Evolutionary conservation across 1,140 invertebrate genomes (phyloP).

Genomic region (Drosophila subobscura): DNA sequence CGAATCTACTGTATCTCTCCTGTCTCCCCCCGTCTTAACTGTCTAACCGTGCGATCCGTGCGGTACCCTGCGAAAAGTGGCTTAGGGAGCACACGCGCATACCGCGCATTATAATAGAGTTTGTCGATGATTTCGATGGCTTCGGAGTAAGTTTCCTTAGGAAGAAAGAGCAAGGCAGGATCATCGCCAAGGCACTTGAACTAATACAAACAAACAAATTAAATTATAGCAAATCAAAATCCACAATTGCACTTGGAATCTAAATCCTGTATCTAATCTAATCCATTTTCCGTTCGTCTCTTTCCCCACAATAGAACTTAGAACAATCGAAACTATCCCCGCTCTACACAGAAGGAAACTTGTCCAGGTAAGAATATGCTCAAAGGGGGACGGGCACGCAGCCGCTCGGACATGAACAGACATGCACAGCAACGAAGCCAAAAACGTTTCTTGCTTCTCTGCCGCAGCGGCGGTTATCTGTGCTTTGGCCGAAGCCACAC

Average conservation of each 20-base stretch:
- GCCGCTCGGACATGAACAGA: no score
- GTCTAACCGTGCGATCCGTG: constrained; percentile 26
- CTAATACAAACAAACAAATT: constrained; percentile 46
- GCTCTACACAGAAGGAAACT: constrained; percentile 82
- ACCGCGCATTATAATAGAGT: constrained; percentile 87
- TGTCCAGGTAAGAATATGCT: constrained; percentile 68
- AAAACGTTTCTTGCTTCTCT: no score
- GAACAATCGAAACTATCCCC: constrained; percentile 86
- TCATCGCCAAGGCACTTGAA: constrained; percentile 66
- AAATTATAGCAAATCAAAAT: constrained; percentile 28
- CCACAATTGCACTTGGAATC: not conserved
- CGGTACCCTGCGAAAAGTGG: constrained; percentile 84
- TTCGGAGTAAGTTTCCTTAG: constrained; percentile 85
- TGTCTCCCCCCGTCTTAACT: constrained; percentile 21
- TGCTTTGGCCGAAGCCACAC: no score
- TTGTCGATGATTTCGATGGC: constrained; percentile 86
- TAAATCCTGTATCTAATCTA: fast-evolving
- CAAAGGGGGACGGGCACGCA: no score
- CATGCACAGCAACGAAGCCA: no score
- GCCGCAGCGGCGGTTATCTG: no score
- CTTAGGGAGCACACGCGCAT: constrained; percentile 87
- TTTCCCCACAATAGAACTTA: constrained; percentile 85
- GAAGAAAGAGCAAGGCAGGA: constrained; percentile 40
- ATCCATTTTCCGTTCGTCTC: not conserved
- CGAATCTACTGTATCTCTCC: constrained; percentile 27